Evolutionary conservation across 2,797 vertebrate genomes (phyloP), one percentile per base, ranked within the genome.

Genomic region (Poliocrania exsul): DNA sequence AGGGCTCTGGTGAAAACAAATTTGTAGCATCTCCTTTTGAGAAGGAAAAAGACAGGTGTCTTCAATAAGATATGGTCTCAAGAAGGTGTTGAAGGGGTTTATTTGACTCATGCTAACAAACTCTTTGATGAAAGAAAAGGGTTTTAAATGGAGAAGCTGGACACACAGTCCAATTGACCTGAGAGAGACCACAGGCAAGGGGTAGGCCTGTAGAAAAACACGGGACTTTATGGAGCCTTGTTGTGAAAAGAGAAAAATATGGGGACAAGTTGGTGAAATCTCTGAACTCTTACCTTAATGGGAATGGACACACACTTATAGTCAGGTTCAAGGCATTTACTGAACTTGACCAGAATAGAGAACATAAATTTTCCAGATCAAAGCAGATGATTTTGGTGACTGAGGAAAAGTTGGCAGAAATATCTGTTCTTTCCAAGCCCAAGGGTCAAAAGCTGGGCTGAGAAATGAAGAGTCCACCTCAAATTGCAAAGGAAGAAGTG

Each of bases 221-320:
- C 26, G 21, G 17, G 51, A 51, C 10, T 67, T 88, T 5, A 56
- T 29, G n/a, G 35, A 90, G 25, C 14, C 62, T 83, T 6, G 0
- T 64, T 28, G 12, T 72, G 18, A 42, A 80, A 50, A 62, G 23
- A 79, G 24, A 74, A 13, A 71, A 14, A 49, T 37, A 14, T 53
- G 10, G 15, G 25, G 23, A 4, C 21, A 71, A 21, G 18, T 9
- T 81, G 38, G 13, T 78, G 50, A n/a, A 40, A 69, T 2, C 31
- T 54, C 49, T 54, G 50, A 44, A 28, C 14, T 33, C 29, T 31
- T 88, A n/a, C 35, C n/a, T 88, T 31, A 17, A 2, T 44, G 20
- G 42, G n/a, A 64, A 67, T 26, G 23, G 25, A n/a, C 29, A 38
- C 0, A 2, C 0, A 0, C 29, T 75, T 21, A 62, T 1, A 35